Percentiles rank a stretch among this genome's conserved stretches.
phyloP scores from a whole-genome alignment of 2,113 vertebrate species.

The Lates calcarifer region DNA sequence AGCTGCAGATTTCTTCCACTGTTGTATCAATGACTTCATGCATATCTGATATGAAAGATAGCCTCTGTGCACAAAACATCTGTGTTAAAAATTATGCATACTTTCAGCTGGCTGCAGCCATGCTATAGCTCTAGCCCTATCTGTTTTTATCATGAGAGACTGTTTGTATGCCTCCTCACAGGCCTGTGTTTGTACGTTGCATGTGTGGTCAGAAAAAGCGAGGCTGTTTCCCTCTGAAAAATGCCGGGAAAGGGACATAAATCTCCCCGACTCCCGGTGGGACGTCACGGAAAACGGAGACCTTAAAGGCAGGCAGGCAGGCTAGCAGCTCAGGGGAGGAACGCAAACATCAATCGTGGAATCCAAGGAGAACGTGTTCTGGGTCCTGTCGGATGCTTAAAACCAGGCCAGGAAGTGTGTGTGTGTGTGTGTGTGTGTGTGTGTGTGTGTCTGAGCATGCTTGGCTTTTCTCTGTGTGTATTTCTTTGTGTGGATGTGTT shows the following conservation, averaged over 20 bases:
- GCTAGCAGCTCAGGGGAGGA: slow-evolving; percentile 67
- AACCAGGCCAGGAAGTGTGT: slow-evolving; percentile 74
- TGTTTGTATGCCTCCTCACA: slow-evolving; percentile 58
- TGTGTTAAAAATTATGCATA: slow-evolving; percentile 32
- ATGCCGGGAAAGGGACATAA: slow-evolving; percentile 77
- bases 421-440: slow-evolving; percentile 43
- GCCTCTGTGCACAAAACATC: slow-evolving; percentile 46
- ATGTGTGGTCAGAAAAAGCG: slow-evolving; percentile 65
- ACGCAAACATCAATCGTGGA: slow-evolving; percentile 80
- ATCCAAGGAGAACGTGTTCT: slow-evolving; percentile 77
- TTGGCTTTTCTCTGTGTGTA: slow-evolving; percentile 44
- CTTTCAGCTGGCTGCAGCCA: slow-evolving; percentile 5
- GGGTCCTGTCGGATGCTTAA: slow-evolving; percentile 83
- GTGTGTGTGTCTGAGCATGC: slow-evolving; percentile 41
- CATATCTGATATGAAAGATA: slow-evolving; percentile 42
- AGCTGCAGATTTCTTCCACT: slow-evolving; percentile 22
- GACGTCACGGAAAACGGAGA: slow-evolving; percentile 78
- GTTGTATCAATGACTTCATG: not conserved
- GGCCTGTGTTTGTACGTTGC: slow-evolving; percentile 61
- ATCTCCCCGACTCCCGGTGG: slow-evolving; percentile 73
- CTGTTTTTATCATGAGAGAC: slow-evolving; percentile 66
- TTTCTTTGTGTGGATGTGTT: slow-evolving; percentile 49
- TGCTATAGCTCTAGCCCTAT: slow-evolving; percentile 7
- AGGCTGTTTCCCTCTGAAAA: slow-evolving; percentile 64
- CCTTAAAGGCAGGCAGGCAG: slow-evolving; percentile 70